Base-by-base conservation (phyloP, 2,888 invertebrate genomes). In the Polylopha cassiicola region DNA sequence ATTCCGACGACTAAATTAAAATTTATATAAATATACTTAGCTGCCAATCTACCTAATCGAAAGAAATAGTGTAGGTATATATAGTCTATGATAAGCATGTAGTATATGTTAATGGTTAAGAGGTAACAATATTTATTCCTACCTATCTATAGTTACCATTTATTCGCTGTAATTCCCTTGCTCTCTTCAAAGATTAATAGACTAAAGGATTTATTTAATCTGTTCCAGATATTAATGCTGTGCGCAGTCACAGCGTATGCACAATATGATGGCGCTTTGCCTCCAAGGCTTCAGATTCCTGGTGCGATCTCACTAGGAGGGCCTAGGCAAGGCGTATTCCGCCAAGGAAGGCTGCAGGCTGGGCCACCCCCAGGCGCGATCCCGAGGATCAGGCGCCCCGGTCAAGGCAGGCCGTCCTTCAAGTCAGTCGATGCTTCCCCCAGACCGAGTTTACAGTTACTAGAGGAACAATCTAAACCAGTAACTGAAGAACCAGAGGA, bases 401-500 rank as follows among this genome's bases (percentile, higher is more conserved):
- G 80, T 10, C 75, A 62, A 38, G 67, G 71, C 34, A 70, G 81
- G 48, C 81, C 81, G 10, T 80, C 84, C 14, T 81, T 86, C 61
- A 84, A 68, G 57, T 86, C 64, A 34, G 86, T 72, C 49, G 88
- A 66, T 55, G 87, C 70, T 8, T 65, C 77, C 8, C 82, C 80
- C 3, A 69, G 79, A 17, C 86, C 84, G 3, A 80, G 58, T 52
- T 68, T 81, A 9, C 87, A 86, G 56, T 84, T 80, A 3, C 65
- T 87, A 8, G 81, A 89, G 3, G 86, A 87, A 46, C 78, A 72
- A 30, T 75, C 89, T 7, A 89, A 91, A 51, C 91, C 91, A 1
- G 91, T 91, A 4, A 90, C 90, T 1, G 91, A 91, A 69, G 88
- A 91, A 51, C 86, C 87, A 10, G 91, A 91, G 70, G 90, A 91